Evolutionary conservation across 2,888 invertebrate genomes (phyloP).

Genomic region (Blastobasis adustella): DNA sequence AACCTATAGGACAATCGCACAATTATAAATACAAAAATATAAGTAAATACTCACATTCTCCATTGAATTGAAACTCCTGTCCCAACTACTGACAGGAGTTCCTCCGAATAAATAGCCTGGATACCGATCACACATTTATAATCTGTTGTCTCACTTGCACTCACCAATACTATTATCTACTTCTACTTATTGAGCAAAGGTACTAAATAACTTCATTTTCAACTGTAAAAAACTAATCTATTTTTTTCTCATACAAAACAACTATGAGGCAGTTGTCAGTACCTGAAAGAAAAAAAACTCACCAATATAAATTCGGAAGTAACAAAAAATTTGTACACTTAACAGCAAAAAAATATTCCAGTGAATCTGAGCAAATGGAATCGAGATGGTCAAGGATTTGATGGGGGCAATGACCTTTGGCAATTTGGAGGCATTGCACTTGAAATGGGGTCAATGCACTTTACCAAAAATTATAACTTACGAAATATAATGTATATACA

Average conservation of each 20-base stretch:
- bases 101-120: conserved; percentile 63
- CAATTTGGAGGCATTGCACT: conserved; percentile 2
- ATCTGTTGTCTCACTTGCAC: conserved; percentile 11
- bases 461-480: too few relatives aligned
- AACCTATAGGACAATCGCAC: too few relatives aligned
- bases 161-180: conserved; percentile 9
- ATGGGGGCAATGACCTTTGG: conserved; percentile 3
- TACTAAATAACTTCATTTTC: conserved; percentile 6
- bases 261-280: not conserved
- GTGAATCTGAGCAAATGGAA: not conserved
- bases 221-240: not conserved
- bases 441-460: not conserved
- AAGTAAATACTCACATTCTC: conserved; percentile 57
- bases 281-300: conserved; percentile 5
- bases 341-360: not conserved
- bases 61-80: conserved; percentile 58
- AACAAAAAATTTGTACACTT: not conserved
- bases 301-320: not conserved
- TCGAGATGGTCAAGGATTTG: conserved; percentile 1
- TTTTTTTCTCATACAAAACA: not conserved
- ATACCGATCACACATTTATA: conserved; percentile 62
- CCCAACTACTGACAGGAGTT: conserved; percentile 69
- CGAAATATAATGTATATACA: too few relatives aligned
- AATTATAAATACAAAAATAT: not conserved
- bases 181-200: conserved; percentile 14